These are phyloP conservation scores for Entomobrya proxima DNA, from an alignment of 2,888 invertebrate species.

Conservation along the genomic window DNA sequence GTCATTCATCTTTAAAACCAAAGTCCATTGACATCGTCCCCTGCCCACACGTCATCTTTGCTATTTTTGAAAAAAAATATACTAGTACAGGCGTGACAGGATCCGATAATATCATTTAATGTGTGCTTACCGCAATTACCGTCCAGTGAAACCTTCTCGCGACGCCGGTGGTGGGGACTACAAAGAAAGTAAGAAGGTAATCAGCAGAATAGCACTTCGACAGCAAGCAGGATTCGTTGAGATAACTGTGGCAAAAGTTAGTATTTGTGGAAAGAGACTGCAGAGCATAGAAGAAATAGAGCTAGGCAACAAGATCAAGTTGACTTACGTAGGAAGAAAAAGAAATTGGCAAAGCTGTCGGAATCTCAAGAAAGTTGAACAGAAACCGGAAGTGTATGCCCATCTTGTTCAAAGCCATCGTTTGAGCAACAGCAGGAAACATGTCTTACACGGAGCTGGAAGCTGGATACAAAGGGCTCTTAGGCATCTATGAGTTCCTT, in stretches of 20 bases:
- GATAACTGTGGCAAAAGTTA: no score
- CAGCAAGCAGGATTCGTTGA: no score
- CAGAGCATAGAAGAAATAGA: no score
- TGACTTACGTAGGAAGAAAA: no score
- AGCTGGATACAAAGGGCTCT: constrained; percentile 92
- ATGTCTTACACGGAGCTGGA: constrained; percentile 95
- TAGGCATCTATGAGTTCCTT: constrained; percentile 64
- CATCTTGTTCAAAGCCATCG: not conserved
- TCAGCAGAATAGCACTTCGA: not conserved
- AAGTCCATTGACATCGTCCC: no score
- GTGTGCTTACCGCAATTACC: constrained; percentile 13
- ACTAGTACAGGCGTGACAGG: not conserved
- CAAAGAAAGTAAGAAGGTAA: not conserved
- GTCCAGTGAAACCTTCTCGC: not conserved
- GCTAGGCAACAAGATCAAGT: no score
- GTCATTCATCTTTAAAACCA: no score
- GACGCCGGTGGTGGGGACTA: not conserved
- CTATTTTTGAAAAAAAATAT: no score
- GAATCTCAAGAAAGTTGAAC: no score
- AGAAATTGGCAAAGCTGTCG: no score
- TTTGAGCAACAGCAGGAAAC: not conserved
- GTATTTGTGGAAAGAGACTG: no score
- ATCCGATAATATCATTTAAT: not conserved
- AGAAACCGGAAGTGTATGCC: not conserved
- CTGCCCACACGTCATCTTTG: no score